These are phyloP conservation scores for Spea hammondii DNA, from an alignment of 2,797 vertebrate species.

Conservation along the genomic window DNA sequence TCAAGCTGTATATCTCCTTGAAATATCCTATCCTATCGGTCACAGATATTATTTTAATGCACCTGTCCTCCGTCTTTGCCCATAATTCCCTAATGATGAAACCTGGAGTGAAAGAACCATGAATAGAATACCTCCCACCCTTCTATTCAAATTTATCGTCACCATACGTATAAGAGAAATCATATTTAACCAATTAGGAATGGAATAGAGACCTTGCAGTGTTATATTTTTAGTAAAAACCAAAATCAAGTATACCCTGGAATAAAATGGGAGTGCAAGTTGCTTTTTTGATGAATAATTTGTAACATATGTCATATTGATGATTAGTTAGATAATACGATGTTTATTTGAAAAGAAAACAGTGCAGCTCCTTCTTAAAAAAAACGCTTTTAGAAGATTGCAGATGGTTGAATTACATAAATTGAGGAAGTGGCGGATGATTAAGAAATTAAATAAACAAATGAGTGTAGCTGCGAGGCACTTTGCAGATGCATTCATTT, in stretches of 20 bases:
- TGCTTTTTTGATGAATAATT: no score
- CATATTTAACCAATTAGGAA: no score
- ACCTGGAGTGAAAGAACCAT: not conserved
- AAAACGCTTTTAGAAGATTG: constrained; percentile 6
- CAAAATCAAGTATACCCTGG: no score
- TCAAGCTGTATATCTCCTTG: constrained; percentile 29
- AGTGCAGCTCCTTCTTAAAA: not conserved
- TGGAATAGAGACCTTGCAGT: no score
- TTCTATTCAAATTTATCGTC: no score
- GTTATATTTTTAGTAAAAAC: no score
- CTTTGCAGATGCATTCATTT: constrained; percentile 41
- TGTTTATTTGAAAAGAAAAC: no score
- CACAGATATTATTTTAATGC: not conserved
- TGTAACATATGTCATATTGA: not conserved
- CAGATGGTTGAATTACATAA: constrained; percentile 40
- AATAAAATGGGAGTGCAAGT: no score
- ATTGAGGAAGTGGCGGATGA: constrained; percentile 35
- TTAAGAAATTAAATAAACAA: constrained; percentile 51
- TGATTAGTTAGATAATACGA: not conserved
- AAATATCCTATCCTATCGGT: constrained; percentile 13
- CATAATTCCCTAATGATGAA: not conserved
- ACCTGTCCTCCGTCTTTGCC: constrained; percentile 7
- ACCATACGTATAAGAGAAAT: no score
- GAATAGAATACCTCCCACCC: no score
- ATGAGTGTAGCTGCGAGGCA: constrained; percentile 31